These are phyloP conservation scores for Lophochroa leadbeateri DNA, from an alignment of 2,113 vertebrate species.

Conservation along the genomic window DNA sequence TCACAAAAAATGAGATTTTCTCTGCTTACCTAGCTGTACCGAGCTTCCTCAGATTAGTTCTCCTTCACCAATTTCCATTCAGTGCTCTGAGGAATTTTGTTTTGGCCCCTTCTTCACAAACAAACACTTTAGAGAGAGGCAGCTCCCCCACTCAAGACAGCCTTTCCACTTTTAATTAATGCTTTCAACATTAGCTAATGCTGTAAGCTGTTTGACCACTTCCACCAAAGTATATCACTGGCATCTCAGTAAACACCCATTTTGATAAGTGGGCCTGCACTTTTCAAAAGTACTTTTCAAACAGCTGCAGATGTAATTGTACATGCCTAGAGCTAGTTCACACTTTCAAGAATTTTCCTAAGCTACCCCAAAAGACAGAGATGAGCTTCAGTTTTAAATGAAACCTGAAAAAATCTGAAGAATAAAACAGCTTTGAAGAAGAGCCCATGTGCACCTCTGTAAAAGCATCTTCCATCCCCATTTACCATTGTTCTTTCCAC, in stretches of 20 bases:
- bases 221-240: neutral
- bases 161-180: neutral
- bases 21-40: neutral
- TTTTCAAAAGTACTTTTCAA: neutral
- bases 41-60: neutral
- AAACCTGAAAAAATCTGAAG: neutral
- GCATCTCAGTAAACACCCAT: neutral
- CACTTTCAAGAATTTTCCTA: neutral
- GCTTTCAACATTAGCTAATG: neutral
- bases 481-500: neutral
- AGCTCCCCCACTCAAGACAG: neutral
- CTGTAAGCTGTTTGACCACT: neutral
- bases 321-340: neutral
- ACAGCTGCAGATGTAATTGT: neutral
- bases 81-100: neutral
- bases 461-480: neutral
- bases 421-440: neutral
- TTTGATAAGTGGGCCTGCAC: rapidly evolving
- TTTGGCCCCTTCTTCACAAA: neutral
- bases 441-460: rapidly evolving
- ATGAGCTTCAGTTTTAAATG: neutral
- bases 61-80: neutral
- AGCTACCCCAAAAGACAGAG: neutral
- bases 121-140: neutral
- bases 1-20: neutral